Base-by-base conservation (phyloP, 2,113 vertebrate species). In the Hypomesus transpacificus region DNA sequence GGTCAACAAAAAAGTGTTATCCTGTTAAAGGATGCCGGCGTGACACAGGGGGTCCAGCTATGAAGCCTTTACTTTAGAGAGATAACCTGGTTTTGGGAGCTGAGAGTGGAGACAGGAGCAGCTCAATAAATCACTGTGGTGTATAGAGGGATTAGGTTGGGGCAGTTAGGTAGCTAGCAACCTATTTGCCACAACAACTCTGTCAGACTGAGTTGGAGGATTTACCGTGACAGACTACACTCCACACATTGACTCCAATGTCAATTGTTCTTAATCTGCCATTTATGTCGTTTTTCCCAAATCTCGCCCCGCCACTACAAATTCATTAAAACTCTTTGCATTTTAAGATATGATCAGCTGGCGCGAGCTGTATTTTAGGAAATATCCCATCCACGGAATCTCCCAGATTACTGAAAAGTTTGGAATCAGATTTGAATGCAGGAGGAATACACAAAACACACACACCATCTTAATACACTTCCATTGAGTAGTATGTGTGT, bases 71-170 rank as follows among this genome's bases (percentile, higher is more conserved):
- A 11, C 39, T 13, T 13, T 2, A 46, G 39, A 46, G 5, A 46
- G 9, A 46, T 26, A 61, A 26, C 59, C 21, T 26, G 22, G 59
- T 13, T 26, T 16, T 26, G 13, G 59, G 20, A 61, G 59, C 59
- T 61, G 22, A 28, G 21, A 61, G 14, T 26, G 59, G 13, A 61
- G 59, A 63, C 61, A 63, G 26, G 26, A 63, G 61, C 14, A 63
- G 61, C 63, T 65, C 63, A 50, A 65, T 65, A 50, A 46, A 65
- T 65, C 34, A 20, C 63, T 65, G 63, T 46, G 31, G 20, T 39
- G 39, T 18, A 65, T 21, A 50, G 18, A 50, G 63, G 63, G 63
- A 65, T 65, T 50, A 65, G 63, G n/a, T n/a, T 21, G 20, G 63
- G 39, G 31, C 16, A 22, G 17, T 65, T 65, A 50, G 63, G 39